Evolutionary conservation across 2,797 vertebrate species (phyloP), one percentile per base, ranked within the genome.

Genomic region (Alca torda): DNA sequence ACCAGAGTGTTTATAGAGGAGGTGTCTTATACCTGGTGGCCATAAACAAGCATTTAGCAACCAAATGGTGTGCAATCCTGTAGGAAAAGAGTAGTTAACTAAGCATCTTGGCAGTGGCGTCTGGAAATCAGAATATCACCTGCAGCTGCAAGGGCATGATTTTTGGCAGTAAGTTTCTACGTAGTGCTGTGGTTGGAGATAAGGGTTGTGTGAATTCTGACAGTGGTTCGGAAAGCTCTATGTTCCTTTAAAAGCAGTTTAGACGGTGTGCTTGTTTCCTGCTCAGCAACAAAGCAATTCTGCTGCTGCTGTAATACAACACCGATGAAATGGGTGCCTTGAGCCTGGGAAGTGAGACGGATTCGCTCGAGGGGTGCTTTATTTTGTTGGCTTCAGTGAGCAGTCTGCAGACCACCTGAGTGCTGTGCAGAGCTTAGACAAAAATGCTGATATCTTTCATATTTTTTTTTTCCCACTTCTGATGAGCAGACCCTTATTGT

Each of bases 401-500:
- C 3, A 6, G 31, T 43, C 64, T 90, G 35, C 9, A 6, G 68
- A 41, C 43, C 39, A 37, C 16, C 31, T 6, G 21, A 33, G 13
- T 20, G 18, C 19, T 84, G 26, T 39, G 45, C 31, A 53, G 63
- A 54, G 17, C 51, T 74, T 14, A 45, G 28, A 41, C 43, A 19
- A 86, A 85, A 81, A 59, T 43, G 33, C 30, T 26, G 16, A 17
- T 26, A 21, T 56, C 5, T 87, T 87, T 45, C 30, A 10, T 41
- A 21, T 5, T 43, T 35, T 51, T 76, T 72, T 41, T 41, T 41
- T 41, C 13, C 39, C 17, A 4, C 33, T n/a, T 90, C 12, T 78
- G 33, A 41, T 0, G 4, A 64, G 33, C 7, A 39, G 31, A n/a
- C 61, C 19, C 24, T 69, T 56, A 21, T 0, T 1, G 41, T 64